phyloP scores from a whole-genome alignment of 2,113 vertebrate species.

The Struthidea cinerea region DNA sequence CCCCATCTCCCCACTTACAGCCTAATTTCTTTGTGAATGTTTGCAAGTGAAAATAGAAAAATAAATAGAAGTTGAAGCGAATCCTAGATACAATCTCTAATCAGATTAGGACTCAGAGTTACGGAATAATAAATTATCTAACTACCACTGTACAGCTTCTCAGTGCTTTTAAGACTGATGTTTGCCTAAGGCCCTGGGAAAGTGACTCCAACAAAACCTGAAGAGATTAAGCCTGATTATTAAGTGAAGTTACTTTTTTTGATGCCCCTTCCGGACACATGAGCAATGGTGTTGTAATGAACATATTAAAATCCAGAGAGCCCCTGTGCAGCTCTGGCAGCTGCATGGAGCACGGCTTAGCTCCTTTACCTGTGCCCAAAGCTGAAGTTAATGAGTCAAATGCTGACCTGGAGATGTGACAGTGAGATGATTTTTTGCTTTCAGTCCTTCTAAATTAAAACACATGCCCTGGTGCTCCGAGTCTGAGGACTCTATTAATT shows the following conservation, averaged over 20 bases:
- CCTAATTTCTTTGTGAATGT: neutral
- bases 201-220: constrained; percentile 27
- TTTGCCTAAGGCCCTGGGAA: constrained; percentile 7
- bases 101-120: constrained; percentile 47
- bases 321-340: neutral
- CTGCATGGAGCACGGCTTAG: neutral
- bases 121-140: constrained; percentile 49
- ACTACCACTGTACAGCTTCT: neutral
- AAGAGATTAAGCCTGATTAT: constrained; percentile 36
- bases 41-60: constrained; percentile 29
- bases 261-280: neutral
- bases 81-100: constrained; percentile 28
- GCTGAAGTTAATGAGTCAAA: constrained; percentile 1
- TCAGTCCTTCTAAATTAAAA: constrained; percentile 38
- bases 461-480: neutral
- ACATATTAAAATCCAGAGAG: neutral
- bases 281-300: neutral
- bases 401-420: neutral
- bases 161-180: constrained; percentile 19
- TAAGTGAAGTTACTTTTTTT: neutral
- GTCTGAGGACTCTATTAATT: neutral
- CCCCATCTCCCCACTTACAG: neutral
- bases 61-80: neutral
- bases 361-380: neutral
- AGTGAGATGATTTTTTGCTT: neutral